These are phyloP conservation scores for Limnephilus auricula DNA, from an alignment of 2,888 invertebrate genomes.

Conservation along the genomic window DNA sequence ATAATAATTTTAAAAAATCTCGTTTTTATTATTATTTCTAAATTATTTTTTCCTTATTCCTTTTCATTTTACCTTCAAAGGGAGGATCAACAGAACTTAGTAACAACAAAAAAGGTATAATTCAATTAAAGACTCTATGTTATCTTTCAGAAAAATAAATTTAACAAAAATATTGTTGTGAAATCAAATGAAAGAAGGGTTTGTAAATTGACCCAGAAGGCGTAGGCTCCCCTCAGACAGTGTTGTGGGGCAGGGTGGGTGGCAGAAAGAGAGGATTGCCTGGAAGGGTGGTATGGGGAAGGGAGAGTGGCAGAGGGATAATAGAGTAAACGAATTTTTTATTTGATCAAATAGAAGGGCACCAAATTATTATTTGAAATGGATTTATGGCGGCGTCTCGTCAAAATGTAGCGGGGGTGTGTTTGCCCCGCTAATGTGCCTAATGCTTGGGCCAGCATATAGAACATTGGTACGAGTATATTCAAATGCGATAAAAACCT, in stretches of 20 bases:
- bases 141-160: background rate
- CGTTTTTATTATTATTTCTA: too few relatives aligned
- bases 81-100: background rate
- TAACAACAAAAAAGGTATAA: background rate
- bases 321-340: slow-evolving; percentile 63
- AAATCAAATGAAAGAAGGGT: background rate
- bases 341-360: slow-evolving; percentile 62
- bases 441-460: background rate
- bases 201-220: background rate
- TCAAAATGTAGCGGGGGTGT: slow-evolving; percentile 22
- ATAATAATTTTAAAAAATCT: too few relatives aligned
- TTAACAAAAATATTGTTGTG: background rate
- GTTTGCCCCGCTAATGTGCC: slow-evolving; percentile 20
- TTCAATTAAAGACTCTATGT: background rate
- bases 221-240: slow-evolving; percentile 5
- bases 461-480: background rate
- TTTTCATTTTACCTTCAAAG: background rate
- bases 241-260: background rate
- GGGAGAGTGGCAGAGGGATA: slow-evolving; percentile 28
- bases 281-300: background rate
- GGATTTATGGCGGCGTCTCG: slow-evolving; percentile 37
- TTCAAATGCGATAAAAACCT: background rate
- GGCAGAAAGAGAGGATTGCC: background rate
- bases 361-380: slow-evolving; percentile 46
- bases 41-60: too few relatives aligned